Conservation (phyloP, 30 jellyfish, hydroid and myxozoan species). For the Cassiopea xamachana region DNA sequence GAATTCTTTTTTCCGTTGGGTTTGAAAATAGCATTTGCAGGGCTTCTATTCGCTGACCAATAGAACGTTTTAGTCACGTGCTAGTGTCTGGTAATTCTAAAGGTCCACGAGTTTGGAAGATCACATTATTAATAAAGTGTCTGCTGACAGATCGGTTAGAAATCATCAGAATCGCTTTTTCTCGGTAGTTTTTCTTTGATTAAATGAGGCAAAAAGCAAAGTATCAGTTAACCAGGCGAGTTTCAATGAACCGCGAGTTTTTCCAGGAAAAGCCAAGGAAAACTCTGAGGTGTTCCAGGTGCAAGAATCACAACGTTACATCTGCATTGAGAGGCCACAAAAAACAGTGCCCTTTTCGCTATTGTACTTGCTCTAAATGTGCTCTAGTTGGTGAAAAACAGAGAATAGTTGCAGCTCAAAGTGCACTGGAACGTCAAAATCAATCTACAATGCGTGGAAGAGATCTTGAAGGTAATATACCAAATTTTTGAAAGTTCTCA, state of each 20-base stretch:
- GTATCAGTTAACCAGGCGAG: conserved; percentile 12
- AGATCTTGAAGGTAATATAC: neutral
- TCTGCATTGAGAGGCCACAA: conserved; percentile 67
- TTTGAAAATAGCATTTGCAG: neutral
- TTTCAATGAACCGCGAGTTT: conserved; percentile 29
- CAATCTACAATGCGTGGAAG: neutral
- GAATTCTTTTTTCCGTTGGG: conserved; percentile 17
- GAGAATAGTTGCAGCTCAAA: conserved; percentile 56
- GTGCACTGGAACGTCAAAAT: conserved; percentile 38
- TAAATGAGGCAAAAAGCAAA: conserved; percentile 55
- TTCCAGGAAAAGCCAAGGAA: conserved; percentile 41
- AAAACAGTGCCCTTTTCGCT: conserved; percentile 64
- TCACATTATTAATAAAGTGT: neutral
- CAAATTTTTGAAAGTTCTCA: neutral
- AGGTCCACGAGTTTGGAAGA: neutral
- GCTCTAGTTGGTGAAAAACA: conserved; percentile 50
- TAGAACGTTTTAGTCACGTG: conserved; percentile 13
- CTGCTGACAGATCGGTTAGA: neutral
- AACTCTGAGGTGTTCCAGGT: conserved; percentile 61
- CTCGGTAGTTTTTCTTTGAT: neutral
- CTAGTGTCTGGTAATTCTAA: neutral
- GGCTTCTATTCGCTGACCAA: conserved; percentile 1
- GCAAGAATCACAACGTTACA: conserved; percentile 58
- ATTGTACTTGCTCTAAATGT: conserved; percentile 71
- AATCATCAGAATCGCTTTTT: neutral